These are phyloP conservation scores for Sebastes iracundus DNA, from an alignment of 2,797 vertebrate species.

Conservation along the genomic window DNA sequence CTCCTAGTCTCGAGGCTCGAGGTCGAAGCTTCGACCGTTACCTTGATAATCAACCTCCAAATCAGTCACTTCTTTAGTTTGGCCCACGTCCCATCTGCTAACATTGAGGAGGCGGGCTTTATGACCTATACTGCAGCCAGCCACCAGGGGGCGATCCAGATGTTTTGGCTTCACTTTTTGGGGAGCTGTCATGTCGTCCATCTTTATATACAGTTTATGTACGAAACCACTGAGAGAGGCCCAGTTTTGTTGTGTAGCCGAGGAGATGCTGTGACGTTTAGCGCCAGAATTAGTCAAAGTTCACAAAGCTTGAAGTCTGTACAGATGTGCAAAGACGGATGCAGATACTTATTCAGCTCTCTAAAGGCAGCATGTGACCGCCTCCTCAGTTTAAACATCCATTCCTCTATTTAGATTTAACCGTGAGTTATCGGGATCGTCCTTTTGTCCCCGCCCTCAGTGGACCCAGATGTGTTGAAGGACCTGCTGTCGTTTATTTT, in stretches of 20 bases:
- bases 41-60: no score
- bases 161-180: no score
- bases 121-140: no score
- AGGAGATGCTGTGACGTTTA: neutral
- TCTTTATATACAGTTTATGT: no score
- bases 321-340: neutral
- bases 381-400: neutral
- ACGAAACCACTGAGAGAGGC: neutral
- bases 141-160: no score
- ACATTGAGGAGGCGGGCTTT: no score
- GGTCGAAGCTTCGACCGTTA: no score
- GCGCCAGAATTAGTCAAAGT: neutral
- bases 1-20: no score
- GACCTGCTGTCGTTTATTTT: constrained; percentile 31
- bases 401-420: neutral
- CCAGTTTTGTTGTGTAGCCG: neutral
- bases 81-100: no score
- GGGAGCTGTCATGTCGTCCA: no score
- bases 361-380: neutral
- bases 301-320: neutral
- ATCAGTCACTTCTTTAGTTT: no score
- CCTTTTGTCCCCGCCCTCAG: accelerated
- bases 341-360: neutral
- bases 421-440: neutral
- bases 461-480: constrained; percentile 42